Evolutionary conservation across 2,888 invertebrate species (phyloP), one percentile per base, ranked within the genome.

Genomic region (Limnephilus auricula): DNA sequence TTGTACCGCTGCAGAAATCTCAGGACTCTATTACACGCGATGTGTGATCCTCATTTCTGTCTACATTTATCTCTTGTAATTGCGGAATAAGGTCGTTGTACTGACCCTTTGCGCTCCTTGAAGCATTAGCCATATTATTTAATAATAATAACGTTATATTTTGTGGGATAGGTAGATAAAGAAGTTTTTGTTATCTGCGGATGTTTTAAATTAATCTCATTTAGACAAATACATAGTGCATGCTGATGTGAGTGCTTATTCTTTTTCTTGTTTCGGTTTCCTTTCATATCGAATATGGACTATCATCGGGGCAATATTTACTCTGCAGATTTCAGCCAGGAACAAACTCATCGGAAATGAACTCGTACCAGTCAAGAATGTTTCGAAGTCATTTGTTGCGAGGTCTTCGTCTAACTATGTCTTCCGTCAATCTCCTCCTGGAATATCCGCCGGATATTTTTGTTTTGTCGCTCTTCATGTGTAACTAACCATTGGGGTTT

Each of bases 41-140:
- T 25, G 65, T 65, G n/a, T 65, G 25, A 82, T 82, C 34, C 82
- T 34, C 34, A 15, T 15, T 82, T 15, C 82, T 31, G 40, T 50
- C 40, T 45, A 45, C 86, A n/a, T 40, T 50, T 86, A 10, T 86
- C 86, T 50, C 50, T 86, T 65, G 31, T 50, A 86, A 86, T 86
- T 45, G 82, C 37, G 34, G 82, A 82, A 82, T 82, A 82, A 18
- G 34, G 13, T 31, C 37, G 82, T 82, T 82, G 32, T 37, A 37
- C 15, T 82, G 82, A 82, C 82, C 82, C 34, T 82, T 37, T 82
- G 34, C 3, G 25, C 25, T 65, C 25, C 65, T 65, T n/a, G 65
- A n/a, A 65, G 4, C 25, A 65, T 50, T 50, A 18, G 15, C 50
- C 18, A 50, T 50, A 5, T 4, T 50, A 50, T 50, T 50, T 50